These are phyloP conservation scores for Zaprionus lachaisei DNA, from an alignment of 1,140 invertebrate genomes.

Conservation along the genomic window DNA sequence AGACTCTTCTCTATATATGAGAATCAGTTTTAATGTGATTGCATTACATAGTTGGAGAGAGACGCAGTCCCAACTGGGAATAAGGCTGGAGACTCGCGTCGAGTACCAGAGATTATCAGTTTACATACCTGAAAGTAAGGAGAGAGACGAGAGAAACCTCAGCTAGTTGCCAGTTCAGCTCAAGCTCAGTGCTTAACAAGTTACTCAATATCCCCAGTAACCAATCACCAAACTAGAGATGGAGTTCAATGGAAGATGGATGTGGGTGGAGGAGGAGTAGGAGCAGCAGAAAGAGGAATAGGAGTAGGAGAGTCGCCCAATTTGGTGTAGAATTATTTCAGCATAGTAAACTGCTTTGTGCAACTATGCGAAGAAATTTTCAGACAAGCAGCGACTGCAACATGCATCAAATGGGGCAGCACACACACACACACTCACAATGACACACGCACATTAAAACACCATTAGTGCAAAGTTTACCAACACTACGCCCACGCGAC, in stretches of 20 bases:
- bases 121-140: constrained; percentile 43
- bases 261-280: too few relatives aligned
- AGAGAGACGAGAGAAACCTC: not conserved
- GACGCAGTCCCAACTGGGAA: constrained; percentile 50
- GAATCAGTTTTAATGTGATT: constrained; percentile 59
- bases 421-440: constrained; percentile 18
- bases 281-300: not conserved
- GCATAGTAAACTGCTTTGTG: constrained; percentile 62
- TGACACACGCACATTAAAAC: constrained; percentile 61
- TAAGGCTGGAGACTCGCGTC: constrained; percentile 3
- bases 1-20: constrained; percentile 23
- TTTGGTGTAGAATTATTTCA: constrained; percentile 70
- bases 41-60: constrained; percentile 61
- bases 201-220: constrained; percentile 32
- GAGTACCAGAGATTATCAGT: constrained; percentile 24
- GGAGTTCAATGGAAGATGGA: too few relatives aligned
- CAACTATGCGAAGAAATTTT: constrained; percentile 44
- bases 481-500: not conserved
- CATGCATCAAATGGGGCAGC: constrained; percentile 48
- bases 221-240: constrained; percentile 38
- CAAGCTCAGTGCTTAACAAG: constrained; percentile 41
- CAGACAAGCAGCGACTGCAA: constrained; percentile 18
- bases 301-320: constrained; percentile 34
- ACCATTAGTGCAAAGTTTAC: constrained; percentile 57
- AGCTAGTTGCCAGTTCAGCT: constrained; percentile 19